phyloP scores from a whole-genome alignment of 2,113 vertebrate species.

The Axis porcinus region DNA sequence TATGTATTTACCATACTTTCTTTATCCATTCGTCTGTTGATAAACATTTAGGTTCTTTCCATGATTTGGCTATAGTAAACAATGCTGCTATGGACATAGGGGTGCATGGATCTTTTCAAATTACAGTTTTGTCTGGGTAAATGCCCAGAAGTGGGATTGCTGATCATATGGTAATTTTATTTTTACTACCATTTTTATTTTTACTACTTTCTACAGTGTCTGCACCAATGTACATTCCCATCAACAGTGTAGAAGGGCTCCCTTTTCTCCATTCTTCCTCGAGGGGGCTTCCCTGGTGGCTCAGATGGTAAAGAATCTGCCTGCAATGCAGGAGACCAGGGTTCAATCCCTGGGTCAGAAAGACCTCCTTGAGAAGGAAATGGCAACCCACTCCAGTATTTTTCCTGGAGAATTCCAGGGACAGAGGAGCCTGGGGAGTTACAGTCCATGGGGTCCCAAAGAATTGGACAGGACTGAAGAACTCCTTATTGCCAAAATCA shows the following conservation, averaged over 20 bases:
- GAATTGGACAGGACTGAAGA: background rate
- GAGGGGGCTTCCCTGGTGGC: background rate
- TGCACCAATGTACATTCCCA: background rate
- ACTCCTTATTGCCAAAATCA: background rate
- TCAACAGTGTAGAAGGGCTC: background rate
- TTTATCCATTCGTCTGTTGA: background rate
- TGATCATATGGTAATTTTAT: background rate
- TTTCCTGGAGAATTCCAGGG: background rate
- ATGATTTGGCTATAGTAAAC: background rate
- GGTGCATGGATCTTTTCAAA: background rate
- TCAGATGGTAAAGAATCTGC: background rate
- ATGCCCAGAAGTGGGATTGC: background rate
- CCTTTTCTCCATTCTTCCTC: background rate
- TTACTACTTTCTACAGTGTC: background rate
- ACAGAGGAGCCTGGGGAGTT: background rate
- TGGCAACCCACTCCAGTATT: background rate
- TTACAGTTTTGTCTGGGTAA: background rate
- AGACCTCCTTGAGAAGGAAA: background rate
- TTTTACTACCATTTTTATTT: background rate
- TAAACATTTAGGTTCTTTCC: background rate
- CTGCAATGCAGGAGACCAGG: background rate
- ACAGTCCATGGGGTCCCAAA: background rate
- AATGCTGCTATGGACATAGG: background rate
- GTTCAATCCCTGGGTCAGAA: background rate
- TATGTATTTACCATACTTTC: background rate